These are phyloP conservation scores for Formica exsecta DNA, from an alignment of 1,140 invertebrate genomes.

Conservation along the genomic window DNA sequence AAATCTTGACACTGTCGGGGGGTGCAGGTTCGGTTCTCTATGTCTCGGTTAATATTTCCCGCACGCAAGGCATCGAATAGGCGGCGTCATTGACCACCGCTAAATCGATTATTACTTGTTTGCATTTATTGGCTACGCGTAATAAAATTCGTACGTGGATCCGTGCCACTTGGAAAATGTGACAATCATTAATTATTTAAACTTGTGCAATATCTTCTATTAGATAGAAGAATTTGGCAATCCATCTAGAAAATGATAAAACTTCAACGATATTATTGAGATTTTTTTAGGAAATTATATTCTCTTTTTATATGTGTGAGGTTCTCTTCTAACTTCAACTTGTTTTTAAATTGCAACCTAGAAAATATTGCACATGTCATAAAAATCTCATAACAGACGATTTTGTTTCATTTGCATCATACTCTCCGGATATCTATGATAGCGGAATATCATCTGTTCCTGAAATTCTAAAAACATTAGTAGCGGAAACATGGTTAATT, in stretches of 20 bases:
- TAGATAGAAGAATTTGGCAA: neutral
- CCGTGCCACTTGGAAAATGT: neutral
- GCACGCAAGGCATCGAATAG: constrained; percentile 24
- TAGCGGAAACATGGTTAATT: too few species aligned
- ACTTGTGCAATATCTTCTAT: neutral
- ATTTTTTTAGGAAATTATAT: neutral
- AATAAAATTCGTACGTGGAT: constrained; percentile 5
- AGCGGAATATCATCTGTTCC: too few species aligned
- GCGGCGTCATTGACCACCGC: constrained; percentile 35
- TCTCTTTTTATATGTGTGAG: neutral
- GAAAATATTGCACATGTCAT: neutral
- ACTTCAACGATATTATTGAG: neutral
- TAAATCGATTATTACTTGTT: constrained; percentile 58
- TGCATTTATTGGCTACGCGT: constrained; percentile 42
- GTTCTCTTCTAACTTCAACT: neutral
- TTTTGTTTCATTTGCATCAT: too few species aligned
- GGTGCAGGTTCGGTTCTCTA: constrained; percentile 35
- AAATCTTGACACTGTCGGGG: constrained; percentile 50
- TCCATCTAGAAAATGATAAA: neutral
- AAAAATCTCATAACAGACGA: too few species aligned
- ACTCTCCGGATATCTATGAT: too few species aligned
- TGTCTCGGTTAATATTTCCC: constrained; percentile 58
- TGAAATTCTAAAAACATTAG: too few species aligned
- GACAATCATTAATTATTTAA: neutral
- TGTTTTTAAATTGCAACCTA: neutral